Base-by-base conservation (phyloP, 2,888 invertebrate genomes). In the Tolmerus cingulatus region DNA sequence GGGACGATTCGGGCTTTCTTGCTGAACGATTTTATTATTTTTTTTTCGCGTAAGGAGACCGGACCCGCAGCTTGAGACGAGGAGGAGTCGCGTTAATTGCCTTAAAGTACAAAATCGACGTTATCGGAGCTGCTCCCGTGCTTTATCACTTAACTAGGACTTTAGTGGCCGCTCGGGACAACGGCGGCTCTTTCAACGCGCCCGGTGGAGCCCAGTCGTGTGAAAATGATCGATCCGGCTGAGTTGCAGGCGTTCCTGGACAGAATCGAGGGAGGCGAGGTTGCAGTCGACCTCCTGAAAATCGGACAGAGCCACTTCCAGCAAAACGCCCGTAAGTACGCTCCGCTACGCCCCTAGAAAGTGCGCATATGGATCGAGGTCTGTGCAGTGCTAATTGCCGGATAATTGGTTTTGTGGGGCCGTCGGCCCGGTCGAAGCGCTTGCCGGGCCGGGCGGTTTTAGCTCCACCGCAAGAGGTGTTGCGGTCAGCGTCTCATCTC, bases 221-320 rank as follows among this genome's bases (percentile, higher is more conserved):
- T 85, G 74, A 81, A 88, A 81, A 90, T 90, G 90, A 90, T 90
- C 87, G 90, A 89, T 89, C 89, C 90, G 66, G 89, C 89, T 78
- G 90, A 90, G 87, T 89, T 90, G 84, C 90, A 90, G 84, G 89
- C 90, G 40, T 90, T 90, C 86, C 88, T 90, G 30, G 87, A 88
- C 74, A 90, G 90, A 89, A 89, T 90, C 81, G 90, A 90, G 66
- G 90, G 90, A 87, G 90, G 90, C 86, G 88, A 90, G 77, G 89
- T 89, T 87, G 89, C 90, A 85, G 90, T 90, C 46, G 90, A 90
- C 89, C 88, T 90, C 40, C 89, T 90, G 12, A 90, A 90, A 90
- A 89, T 90, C 84, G 90, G 90, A 27, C 90, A 90, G 81, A 89
- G 86, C 78, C 88, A 89, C 87, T 87, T 89, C 66, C 89, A 89